These are phyloP conservation scores for Protonibea diacanthus DNA, from an alignment of 2,797 vertebrate species.

Conservation along the genomic window DNA sequence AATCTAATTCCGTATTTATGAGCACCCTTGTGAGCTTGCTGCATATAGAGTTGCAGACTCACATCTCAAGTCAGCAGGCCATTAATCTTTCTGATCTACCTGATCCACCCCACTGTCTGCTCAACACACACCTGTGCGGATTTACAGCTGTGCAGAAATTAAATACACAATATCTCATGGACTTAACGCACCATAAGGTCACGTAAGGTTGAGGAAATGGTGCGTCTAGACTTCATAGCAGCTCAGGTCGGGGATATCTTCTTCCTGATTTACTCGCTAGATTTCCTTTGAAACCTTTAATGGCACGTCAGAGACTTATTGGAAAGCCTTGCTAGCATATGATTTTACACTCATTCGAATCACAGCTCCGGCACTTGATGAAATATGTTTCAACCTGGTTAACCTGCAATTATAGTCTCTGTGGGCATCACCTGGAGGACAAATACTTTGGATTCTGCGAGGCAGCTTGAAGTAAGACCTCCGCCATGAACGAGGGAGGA, in stretches of 20 bases:
- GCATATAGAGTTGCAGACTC: conserved; percentile 48
- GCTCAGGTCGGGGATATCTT: conserved; percentile 54
- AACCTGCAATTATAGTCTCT: conserved; percentile 45
- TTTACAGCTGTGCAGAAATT: conserved; percentile 56
- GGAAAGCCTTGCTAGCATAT: conserved; percentile 60
- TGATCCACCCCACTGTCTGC: conserved; percentile 64
- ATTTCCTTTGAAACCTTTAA: conserved; percentile 64
- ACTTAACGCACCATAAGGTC: conserved; percentile 44
- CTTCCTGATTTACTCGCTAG: conserved; percentile 72
- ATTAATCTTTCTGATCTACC: conserved; percentile 71
- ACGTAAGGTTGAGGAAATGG: conserved; percentile 59
- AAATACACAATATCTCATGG: conserved; percentile 55
- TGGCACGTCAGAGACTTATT: conserved; percentile 55
- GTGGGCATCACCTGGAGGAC: conserved; percentile 27
- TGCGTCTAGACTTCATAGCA: conserved; percentile 63
- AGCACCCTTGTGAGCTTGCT: conserved; percentile 21
- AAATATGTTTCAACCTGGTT: conserved; percentile 57
- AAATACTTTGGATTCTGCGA: conserved; percentile 32
- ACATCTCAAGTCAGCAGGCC: conserved; percentile 51
- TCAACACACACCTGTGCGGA: conserved; percentile 65
- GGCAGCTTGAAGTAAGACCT: conserved; percentile 35
- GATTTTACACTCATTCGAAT: conserved; percentile 67
- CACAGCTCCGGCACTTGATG: conserved; percentile 41
- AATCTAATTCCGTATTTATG: conserved; percentile 47
- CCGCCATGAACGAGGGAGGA: conserved; percentile 37